Conservation (phyloP, 2,797 vertebrate species). For the Lates japonicus region DNA sequence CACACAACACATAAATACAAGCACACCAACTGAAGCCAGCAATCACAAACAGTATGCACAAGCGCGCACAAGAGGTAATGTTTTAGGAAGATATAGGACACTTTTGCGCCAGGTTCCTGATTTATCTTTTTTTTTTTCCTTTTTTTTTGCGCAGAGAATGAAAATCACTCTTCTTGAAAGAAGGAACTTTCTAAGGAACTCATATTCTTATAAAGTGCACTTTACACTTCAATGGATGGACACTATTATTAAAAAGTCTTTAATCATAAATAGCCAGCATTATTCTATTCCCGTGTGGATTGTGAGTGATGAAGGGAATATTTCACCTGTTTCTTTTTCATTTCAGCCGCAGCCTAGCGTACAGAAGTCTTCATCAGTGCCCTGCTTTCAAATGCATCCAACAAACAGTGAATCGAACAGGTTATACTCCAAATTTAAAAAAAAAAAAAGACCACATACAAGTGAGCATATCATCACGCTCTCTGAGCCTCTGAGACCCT, state of each 20-base stretch:
- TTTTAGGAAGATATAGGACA: constrained; percentile 80
- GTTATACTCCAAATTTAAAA: constrained; percentile 44
- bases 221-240: constrained; percentile 67
- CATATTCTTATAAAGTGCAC: constrained; percentile 73
- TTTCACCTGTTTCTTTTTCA: constrained; percentile 31
- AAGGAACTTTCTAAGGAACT: constrained; percentile 35
- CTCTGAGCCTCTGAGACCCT: constrained; percentile 49
- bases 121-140: constrained; percentile 45
- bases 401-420: constrained; percentile 56
- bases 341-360: constrained; percentile 19
- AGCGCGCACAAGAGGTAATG: constrained; percentile 78
- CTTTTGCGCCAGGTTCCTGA: constrained; percentile 72
- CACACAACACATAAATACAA: constrained; percentile 67
- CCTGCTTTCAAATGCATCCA: constrained; percentile 46
- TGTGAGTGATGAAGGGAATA: constrained; percentile 50
- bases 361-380: constrained; percentile 45
- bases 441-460: constrained; percentile 47
- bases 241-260: constrained; percentile 44
- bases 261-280: constrained; percentile 61
- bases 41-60: constrained; percentile 73
- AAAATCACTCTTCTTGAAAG: constrained; percentile 46
- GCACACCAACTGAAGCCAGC: constrained; percentile 71
- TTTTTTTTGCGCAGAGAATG: constrained; percentile 59
- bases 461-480: constrained; percentile 54
- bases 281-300: constrained; percentile 55